Conservation (phyloP, 2,888 invertebrate genomes). For the Electrophaes corylata region DNA sequence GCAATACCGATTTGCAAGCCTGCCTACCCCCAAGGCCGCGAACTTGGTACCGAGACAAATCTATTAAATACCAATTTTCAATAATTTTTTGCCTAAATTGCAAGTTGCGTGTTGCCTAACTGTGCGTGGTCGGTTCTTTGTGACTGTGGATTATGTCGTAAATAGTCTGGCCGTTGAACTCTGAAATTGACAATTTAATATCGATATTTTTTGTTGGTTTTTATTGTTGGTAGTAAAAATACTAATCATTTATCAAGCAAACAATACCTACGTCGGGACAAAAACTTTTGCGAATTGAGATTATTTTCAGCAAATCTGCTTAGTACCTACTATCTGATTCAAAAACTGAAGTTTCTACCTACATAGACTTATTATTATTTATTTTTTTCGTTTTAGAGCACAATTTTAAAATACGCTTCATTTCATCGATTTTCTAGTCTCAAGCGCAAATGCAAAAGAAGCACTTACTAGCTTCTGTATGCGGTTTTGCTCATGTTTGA, state of each 20-base stretch:
- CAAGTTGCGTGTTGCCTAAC: conserved; percentile 38
- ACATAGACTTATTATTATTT: not conserved
- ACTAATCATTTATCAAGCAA: not conserved
- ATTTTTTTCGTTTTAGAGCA: not conserved
- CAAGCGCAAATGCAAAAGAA: no score
- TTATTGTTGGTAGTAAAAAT: not conserved
- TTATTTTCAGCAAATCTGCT: not conserved
- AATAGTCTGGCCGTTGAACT: conserved; percentile 25
- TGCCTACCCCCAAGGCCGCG: conserved; percentile 61
- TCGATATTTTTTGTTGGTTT: not conserved
- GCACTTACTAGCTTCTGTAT: no score
- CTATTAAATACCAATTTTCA: conserved; percentile 46
- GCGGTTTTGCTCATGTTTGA: no score
- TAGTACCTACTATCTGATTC: not conserved
- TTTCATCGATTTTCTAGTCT: no score
- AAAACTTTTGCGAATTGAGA: not conserved
- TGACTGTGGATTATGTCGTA: conserved; percentile 10
- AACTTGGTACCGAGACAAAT: conserved; percentile 75
- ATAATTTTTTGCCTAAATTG: conserved; percentile 35
- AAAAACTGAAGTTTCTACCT: conserved; percentile 12
- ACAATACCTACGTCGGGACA: not conserved
- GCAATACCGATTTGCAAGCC: conserved; percentile 50
- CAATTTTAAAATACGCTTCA: no score
- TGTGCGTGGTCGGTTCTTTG: conserved; percentile 30
- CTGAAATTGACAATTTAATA: conserved; percentile 25